A percentile compares a stretch with the other conserved stretches of the same genome.
phyloP scores from a whole-genome alignment of 2,888 invertebrate genomes.

The Dynastes tityus region DNA sequence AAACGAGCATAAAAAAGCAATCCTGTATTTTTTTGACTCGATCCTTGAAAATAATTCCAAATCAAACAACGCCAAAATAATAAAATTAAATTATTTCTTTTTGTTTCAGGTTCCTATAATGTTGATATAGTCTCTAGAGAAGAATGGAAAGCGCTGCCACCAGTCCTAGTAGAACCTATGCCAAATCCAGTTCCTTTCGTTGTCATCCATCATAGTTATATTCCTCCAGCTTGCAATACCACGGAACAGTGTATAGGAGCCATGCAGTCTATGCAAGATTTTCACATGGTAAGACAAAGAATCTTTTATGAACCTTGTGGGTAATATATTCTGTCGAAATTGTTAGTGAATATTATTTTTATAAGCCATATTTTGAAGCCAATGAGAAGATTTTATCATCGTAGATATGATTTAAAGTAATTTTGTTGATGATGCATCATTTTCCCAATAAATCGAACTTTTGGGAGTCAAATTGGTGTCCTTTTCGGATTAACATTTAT shows the following conservation, averaged over 20 bases:
- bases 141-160: conserved; percentile 76
- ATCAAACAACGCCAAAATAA: too few species aligned
- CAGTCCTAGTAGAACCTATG: conserved; percentile 71
- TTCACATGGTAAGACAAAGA: conserved; percentile 71
- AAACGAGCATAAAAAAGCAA: too few species aligned
- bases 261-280: conserved; percentile 79
- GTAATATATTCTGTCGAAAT: not conserved
- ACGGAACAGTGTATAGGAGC: conserved; percentile 72
- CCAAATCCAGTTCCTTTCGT: conserved; percentile 77
- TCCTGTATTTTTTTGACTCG: too few species aligned
- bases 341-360: too few species aligned
- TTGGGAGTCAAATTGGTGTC: too few species aligned
- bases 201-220: conserved; percentile 82
- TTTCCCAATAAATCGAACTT: too few species aligned
- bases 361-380: too few species aligned
- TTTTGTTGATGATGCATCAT: too few species aligned
- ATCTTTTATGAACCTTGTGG: not conserved
- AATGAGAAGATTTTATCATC: not conserved
- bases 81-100: not conserved
- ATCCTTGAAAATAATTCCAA: too few species aligned
- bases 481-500: too few species aligned
- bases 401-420: too few species aligned
- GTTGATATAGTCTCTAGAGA: conserved; percentile 68
- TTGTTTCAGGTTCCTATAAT: conserved; percentile 51
- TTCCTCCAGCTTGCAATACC: conserved; percentile 76